Base-by-base conservation (phyloP, 1,140 invertebrate species). In the Capitella teleta region DNA sequence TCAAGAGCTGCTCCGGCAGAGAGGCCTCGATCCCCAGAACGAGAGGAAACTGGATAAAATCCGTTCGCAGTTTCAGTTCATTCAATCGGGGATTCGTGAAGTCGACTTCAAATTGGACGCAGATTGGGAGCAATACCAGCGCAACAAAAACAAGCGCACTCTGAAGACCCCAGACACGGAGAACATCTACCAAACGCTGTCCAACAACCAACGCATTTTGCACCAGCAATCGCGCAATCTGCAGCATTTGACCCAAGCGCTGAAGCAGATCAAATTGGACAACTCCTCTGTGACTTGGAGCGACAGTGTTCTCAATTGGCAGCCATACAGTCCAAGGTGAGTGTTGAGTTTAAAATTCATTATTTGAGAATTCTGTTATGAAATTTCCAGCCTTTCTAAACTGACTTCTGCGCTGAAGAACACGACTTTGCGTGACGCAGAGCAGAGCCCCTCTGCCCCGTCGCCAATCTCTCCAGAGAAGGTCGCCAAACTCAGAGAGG, bases 111-210 rank as follows among this genome's bases (percentile, higher is more conserved):
- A 62, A 2, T 50, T 75, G 12, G 70, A 74, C 52, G 53, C 57
- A 43, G 60, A 73, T 48, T 73, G 70, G 70, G 57, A 68, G 49
- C 57, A 64, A 12, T 66, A 63, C 51, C 55, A 64, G 28, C 56
- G 54, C 19, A 55, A 56, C 36, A 53, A 38, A 24, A 64, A 50
- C 5, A 60, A 40, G 19, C 55, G 49, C 5, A 25, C 24, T 16
- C 52, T 63, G 18, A 40, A 52, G 21, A 53, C 59, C 0, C 67
- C 68, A 1, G 61, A 61, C 14, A 59, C 57, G 37, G 67, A 72
- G 51, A 57, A 60, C 14, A 59, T 73, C 23, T 73, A 73, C 52
- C 57, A 64, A 41, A 60, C 57, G 0, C 51, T 73, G 32, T 63
- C 60, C 26, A 68, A 61, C 47, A 70, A 70, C 49, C 58, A 63